Conservation (phyloP, 2,113 vertebrate genomes). For the Petaurus breviceps region DNA sequence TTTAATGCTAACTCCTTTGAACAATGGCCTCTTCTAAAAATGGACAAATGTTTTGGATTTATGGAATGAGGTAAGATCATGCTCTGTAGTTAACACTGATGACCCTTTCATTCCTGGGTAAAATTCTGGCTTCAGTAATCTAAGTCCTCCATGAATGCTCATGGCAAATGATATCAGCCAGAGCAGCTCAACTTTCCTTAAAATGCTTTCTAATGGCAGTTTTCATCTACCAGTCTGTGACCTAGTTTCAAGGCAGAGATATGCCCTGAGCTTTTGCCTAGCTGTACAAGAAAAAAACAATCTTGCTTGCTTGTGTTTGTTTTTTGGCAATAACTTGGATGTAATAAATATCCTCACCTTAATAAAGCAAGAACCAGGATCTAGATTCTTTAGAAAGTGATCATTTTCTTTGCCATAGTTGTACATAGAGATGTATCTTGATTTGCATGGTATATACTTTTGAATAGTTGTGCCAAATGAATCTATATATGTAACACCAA, state of each 20-base stretch:
- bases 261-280: not conserved
- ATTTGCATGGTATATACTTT: not conserved
- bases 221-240: not conserved
- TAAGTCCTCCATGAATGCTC: not conserved
- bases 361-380: not conserved
- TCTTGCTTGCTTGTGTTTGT: not conserved
- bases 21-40: not conserved
- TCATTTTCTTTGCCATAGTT: not conserved
- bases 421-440: slow-evolving; percentile 5
- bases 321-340: not conserved
- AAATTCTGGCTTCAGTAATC: not conserved
- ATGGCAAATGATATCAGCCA: slow-evolving; percentile 23
- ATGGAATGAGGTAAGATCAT: not conserved
- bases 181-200: not conserved
- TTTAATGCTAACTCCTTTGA: not conserved
- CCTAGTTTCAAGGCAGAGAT: not conserved
- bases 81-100: not conserved
- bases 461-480: not conserved
- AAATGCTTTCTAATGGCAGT: slow-evolving; percentile 15
- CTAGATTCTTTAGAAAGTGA: not conserved
- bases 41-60: not conserved
- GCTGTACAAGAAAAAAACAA: not conserved
- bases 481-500: not conserved
- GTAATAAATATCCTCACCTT: not conserved
- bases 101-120: not conserved